Evolutionary conservation across 2,888 invertebrate genomes (phyloP), one percentile per base, ranked within the genome.

Genomic region (Cosmorhoe ocellata): DNA sequence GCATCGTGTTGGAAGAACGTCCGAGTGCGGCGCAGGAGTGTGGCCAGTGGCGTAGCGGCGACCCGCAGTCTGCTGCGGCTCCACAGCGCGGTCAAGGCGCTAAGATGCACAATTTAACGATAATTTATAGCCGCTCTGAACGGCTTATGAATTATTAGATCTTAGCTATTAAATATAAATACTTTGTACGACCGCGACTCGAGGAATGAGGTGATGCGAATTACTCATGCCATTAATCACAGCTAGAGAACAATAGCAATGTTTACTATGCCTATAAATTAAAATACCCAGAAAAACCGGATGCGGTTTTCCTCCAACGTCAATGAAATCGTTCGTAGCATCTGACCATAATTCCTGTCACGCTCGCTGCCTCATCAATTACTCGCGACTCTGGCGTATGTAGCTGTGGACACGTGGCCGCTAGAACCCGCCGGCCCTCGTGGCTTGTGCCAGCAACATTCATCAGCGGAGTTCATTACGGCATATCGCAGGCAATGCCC

Each of bases 31-130:
- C 18, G 51, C 53, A 40, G 39, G 32, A 36, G 38, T 13, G 55
- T 58, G 62, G 68, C 66, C 69, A 59, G 69, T 18, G 14, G n/a
- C 33, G 34, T 12, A 18, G 55, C 58, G 67, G 69, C 70, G 72
- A 60, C 72, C 56, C 63, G 56, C 66, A 50, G 70, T 71, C 72
- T 72, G 56, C 64, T 54, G 46, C 59, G 8, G 26, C 54, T 33
- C 40, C 50, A 45, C 59, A 58, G 58, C 63, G 67, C 68, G 66
- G 66, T 64, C 72, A 66, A 66, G 72, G 69, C 63, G 54, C 53
- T 30, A 31, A 53, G 46, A 43, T 42, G 46, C 55, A 54, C 50
- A 52, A 54, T 39, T 54, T 59, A 52, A 52, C 27, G 37, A 48
- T 56, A 27, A 54, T 51, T 46, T 45, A 56, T 34, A 51, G 43